These are phyloP conservation scores for Athalia cordata DNA, from an alignment of 2,888 invertebrate species.

Conservation along the genomic window DNA sequence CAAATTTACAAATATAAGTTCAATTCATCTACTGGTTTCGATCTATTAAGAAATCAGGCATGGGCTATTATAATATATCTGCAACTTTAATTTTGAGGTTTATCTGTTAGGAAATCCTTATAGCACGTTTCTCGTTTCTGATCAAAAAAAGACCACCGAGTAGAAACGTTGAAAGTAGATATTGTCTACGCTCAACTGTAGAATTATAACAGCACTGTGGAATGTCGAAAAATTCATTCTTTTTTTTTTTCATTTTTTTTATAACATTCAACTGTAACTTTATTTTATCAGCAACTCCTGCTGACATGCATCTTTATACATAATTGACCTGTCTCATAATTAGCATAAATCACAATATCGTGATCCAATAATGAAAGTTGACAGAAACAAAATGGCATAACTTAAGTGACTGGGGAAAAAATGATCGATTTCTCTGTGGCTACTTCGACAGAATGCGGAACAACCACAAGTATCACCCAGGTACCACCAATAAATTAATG, in stretches of 20 bases:
- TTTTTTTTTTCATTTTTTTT: neutral
- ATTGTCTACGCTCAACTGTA: neutral
- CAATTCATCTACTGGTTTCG: neutral
- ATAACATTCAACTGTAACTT: slow-evolving; percentile 34
- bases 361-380: slow-evolving; percentile 20
- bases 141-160: too few relatives aligned
- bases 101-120: too few relatives aligned
- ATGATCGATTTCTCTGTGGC: neutral
- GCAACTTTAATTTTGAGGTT: neutral
- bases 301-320: slow-evolving; percentile 17
- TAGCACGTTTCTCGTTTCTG: too few relatives aligned
- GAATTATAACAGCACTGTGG: slow-evolving; percentile 31
- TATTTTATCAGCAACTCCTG: slow-evolving; percentile 21
- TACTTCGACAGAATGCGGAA: neutral
- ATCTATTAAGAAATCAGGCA: neutral
- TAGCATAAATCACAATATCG: slow-evolving; percentile 9
- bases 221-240: slow-evolving; percentile 37
- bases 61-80: neutral
- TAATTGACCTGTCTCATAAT: slow-evolving; percentile 22
- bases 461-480: neutral
- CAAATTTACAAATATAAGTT: slow-evolving; percentile 38
- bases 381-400: neutral
- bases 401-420: neutral
- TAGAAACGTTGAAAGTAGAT: too few relatives aligned
- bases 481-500: slow-evolving; percentile 18